These are phyloP conservation scores for Synergus itoensis DNA, from an alignment of 2,888 invertebrate genomes.

Conservation along the genomic window DNA sequence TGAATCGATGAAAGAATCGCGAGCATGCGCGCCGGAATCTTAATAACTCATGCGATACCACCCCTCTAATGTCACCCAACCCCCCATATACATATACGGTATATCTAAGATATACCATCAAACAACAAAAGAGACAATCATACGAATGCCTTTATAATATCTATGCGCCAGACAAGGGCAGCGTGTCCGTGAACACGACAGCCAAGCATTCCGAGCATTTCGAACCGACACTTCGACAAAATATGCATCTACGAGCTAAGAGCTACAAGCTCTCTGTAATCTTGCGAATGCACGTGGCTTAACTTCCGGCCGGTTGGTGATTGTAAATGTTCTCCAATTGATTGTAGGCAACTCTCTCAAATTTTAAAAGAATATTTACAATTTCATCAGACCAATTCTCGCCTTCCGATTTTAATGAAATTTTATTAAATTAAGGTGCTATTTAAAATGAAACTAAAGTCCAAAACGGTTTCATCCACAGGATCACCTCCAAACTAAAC, in stretches of 20 bases:
- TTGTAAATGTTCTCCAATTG: neutral
- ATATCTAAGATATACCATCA: slow-evolving; percentile 45
- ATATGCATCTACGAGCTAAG: slow-evolving; percentile 34
- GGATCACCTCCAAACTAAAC: too few species aligned
- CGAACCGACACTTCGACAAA: slow-evolving; percentile 36
- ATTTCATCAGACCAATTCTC: too few species aligned
- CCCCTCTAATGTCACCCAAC: slow-evolving; percentile 50
- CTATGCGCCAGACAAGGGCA: slow-evolving; percentile 54
- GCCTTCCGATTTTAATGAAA: too few species aligned
- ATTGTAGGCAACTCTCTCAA: neutral
- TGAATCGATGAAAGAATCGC: slow-evolving; percentile 75
- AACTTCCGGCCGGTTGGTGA: neutral
- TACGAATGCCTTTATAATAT: slow-evolving; percentile 62
- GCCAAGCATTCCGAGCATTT: slow-evolving; percentile 58
- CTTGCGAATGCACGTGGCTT: neutral
- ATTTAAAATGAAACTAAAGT: too few species aligned
- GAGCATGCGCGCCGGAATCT: slow-evolving; percentile 74
- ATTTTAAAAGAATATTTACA: too few species aligned
- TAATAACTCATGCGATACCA: slow-evolving; percentile 74
- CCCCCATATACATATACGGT: slow-evolving; percentile 41
- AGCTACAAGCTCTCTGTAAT: neutral
- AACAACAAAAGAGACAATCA: slow-evolving; percentile 43
- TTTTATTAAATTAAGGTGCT: too few species aligned
- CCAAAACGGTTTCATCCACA: too few species aligned
- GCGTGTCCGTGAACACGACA: slow-evolving; percentile 44